Evolutionary conservation across 1,140 invertebrate genomes (phyloP).

Genomic region (Drosophila melanica): DNA sequence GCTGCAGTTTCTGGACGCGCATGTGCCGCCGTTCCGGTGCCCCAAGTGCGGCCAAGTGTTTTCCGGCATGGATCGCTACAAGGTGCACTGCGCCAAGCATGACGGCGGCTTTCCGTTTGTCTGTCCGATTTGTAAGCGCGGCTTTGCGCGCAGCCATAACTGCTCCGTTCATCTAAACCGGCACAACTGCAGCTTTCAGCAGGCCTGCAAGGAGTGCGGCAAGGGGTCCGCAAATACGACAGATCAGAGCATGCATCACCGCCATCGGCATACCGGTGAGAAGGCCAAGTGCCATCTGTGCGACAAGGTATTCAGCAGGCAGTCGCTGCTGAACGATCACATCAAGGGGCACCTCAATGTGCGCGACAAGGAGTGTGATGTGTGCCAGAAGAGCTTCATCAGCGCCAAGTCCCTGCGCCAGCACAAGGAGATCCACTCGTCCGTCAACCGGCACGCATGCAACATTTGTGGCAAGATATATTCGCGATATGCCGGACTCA

Average conservation of each 20-base stretch:
- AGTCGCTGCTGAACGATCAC: slow-evolving; percentile 44
- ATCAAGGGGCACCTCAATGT: slow-evolving; percentile 57
- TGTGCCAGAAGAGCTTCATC: slow-evolving; percentile 59
- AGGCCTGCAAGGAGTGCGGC: slow-evolving; percentile 57
- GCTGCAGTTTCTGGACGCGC: slow-evolving; percentile 33
- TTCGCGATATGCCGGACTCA: slow-evolving; percentile 41
- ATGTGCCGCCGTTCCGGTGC: too few relatives aligned
- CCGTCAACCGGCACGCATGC: slow-evolving; percentile 53
- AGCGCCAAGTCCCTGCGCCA: slow-evolving; percentile 50
- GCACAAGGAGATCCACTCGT: slow-evolving; percentile 59
- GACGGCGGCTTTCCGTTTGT: too few relatives aligned
- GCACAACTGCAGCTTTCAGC: slow-evolving; percentile 47
- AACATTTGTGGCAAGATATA: slow-evolving; percentile 63
- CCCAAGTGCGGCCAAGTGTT: too few relatives aligned
- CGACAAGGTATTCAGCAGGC: slow-evolving; percentile 49
- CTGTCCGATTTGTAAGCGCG: slow-evolving; percentile 31
- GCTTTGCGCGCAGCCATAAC: slow-evolving; percentile 49
- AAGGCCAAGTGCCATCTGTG: slow-evolving; percentile 56
- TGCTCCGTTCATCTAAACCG: slow-evolving; percentile 51
- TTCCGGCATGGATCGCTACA: too few relatives aligned
- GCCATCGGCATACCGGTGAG: too few relatives aligned
- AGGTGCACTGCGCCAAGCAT: too few relatives aligned
- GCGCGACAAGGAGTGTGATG: slow-evolving; percentile 60
- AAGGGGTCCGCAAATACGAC: slow-evolving; percentile 18
- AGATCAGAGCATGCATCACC: too few relatives aligned